Conservation (phyloP, 1,140 invertebrate species). For the Megathymus violae region DNA sequence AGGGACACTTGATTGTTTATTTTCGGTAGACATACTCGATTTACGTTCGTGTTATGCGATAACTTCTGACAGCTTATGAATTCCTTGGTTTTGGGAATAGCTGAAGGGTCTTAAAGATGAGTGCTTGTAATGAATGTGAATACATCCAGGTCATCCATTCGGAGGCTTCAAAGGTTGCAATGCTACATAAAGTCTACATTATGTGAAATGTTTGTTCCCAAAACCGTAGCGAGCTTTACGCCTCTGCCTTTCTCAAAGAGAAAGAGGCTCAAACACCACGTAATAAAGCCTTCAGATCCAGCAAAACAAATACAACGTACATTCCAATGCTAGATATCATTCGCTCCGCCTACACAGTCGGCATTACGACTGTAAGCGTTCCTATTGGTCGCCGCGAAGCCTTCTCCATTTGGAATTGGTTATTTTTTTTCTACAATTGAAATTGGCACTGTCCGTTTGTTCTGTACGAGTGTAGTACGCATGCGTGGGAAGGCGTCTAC, state of each 20-base stretch:
- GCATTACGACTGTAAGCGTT: slow-evolving; percentile 79
- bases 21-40: too few relatives aligned
- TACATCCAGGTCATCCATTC: slow-evolving; percentile 40
- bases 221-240: slow-evolving; percentile 71
- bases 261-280: slow-evolving; percentile 78
- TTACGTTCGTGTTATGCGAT: too few relatives aligned
- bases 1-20: too few relatives aligned
- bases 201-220: slow-evolving; percentile 71
- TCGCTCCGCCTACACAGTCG: slow-evolving; percentile 81
- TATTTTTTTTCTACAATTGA: slow-evolving; percentile 83
- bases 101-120: too few relatives aligned
- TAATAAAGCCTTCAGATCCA: slow-evolving; percentile 80
- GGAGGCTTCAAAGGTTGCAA: slow-evolving; percentile 52
- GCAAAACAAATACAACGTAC: slow-evolving; percentile 82
- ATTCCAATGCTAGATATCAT: slow-evolving; percentile 84
- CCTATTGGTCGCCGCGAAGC: slow-evolving; percentile 79
- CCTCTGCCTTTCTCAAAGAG: slow-evolving; percentile 71
- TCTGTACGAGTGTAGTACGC: slow-evolving; percentile 69
- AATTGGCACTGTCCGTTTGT: slow-evolving; percentile 81
- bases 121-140: slow-evolving; percentile 4
- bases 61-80: too few relatives aligned
- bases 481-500: slow-evolving; percentile 75
- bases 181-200: slow-evolving; percentile 58
- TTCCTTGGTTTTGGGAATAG: too few relatives aligned
- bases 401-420: slow-evolving; percentile 82